phyloP scores from a whole-genome alignment of 2,113 vertebrate genomes.

The Acrocephalus kingi region DNA sequence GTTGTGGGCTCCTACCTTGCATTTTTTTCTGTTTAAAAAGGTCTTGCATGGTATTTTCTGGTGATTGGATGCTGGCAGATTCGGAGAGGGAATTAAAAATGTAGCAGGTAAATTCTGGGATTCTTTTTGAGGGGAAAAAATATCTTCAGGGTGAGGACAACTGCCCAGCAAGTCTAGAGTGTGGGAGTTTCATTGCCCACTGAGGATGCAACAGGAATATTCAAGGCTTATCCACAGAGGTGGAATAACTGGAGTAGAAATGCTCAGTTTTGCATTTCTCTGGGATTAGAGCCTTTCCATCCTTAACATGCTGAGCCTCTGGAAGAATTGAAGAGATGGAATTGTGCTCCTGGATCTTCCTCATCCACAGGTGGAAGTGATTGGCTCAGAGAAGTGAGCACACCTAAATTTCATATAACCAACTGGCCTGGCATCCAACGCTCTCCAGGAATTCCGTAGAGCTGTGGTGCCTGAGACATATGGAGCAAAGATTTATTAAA shows the following conservation, averaged over 20 bases:
- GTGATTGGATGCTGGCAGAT: neutral
- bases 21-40: constrained; percentile 37
- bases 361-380: neutral
- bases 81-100: neutral
- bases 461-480: neutral
- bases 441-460: neutral
- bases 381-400: neutral
- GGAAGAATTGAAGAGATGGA: neutral
- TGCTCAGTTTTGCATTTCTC: neutral
- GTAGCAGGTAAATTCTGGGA: neutral
- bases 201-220: neutral
- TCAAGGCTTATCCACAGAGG: neutral
- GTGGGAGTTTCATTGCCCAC: neutral
- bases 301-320: neutral
- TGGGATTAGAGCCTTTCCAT: neutral
- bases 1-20: neutral
- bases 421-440: neutral
- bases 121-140: neutral
- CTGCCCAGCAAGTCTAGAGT: neutral
- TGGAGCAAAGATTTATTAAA: neutral
- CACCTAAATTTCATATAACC: rapidly evolving
- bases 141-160: neutral
- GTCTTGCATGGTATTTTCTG: neutral
- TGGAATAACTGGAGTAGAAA: neutral
- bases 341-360: neutral